phyloP scores from a whole-genome alignment of 1,140 invertebrate species.

The Thaumatotibia leucotreta region DNA sequence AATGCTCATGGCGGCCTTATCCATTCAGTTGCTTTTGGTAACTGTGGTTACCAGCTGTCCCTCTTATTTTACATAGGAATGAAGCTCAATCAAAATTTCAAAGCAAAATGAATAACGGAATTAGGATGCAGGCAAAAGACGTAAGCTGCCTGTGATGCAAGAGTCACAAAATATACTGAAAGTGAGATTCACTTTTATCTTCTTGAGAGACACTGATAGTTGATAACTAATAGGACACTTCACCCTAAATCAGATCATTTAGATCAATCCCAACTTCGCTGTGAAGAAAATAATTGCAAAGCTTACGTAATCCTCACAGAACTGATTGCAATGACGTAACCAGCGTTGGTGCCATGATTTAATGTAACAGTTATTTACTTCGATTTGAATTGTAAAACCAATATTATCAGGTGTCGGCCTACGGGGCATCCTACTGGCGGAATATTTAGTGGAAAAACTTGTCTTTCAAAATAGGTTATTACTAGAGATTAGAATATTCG shows the following conservation, averaged over 20 bases:
- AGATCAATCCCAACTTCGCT: not conserved
- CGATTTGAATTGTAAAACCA: conserved; percentile 2
- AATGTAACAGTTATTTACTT: not conserved
- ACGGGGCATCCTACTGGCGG: not conserved
- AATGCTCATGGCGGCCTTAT: too few species aligned
- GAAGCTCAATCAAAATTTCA: too few species aligned
- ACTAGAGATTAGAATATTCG: not conserved
- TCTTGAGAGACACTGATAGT: too few species aligned
- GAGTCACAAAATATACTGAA: too few species aligned
- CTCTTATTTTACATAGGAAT: too few species aligned
- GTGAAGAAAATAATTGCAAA: conserved; percentile 1
- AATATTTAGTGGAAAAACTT: conserved; percentile 1
- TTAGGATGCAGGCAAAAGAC: too few species aligned
- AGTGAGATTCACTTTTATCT: too few species aligned
- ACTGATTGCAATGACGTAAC: not conserved
- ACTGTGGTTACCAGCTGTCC: too few species aligned
- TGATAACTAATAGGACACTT: not conserved
- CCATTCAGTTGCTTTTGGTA: too few species aligned
- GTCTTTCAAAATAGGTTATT: not conserved
- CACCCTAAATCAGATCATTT: conserved; percentile 5
- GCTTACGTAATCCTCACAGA: not conserved
- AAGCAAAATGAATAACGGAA: too few species aligned
- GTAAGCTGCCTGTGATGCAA: too few species aligned
- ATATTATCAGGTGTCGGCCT: not conserved
- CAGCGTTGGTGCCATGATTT: conserved; percentile 1